Evolutionary conservation across 2,888 invertebrate species (phyloP), one percentile per base, ranked within the genome.

Genomic region (Netelia virgata): DNA sequence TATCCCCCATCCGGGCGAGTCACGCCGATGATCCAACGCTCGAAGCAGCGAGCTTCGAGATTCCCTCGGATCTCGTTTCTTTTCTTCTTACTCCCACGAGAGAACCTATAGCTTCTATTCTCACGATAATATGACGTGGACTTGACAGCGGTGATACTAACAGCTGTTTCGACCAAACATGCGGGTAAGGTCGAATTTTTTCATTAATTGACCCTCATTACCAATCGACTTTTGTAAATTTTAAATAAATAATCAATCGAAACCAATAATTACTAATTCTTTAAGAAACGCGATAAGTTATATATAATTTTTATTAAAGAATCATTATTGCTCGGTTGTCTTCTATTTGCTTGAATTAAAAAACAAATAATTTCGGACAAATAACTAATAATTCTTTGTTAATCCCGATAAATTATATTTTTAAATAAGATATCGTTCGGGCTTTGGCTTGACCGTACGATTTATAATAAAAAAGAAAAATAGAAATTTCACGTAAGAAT

Each of bases 11-110:
- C 66, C 43, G 57, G 47, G 8, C 61, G 78, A 69, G 74, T 84
- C 80, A 80, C 83, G 74, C 83, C 64, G 83, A 79, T 83, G 75
- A 79, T 83, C 72, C 83, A 75, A 83, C 74, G 68, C 53, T 61
- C 69, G 47, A n/a, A 72, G 72, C 41, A 74, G 63, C 59, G 11
- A 61, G 28, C 76, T 55, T 43, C 18, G 59, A 77, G 50, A 70
- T 69, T 61, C 69, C 53, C 53, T 59, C 18, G 28, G n/a, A 61
- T 69, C 69, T 77, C n/a, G 18, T 61, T 77, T 66, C 36, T 28
- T 68, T 43, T 57, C 55, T 64, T 14, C 47, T 41, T 20, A 68
- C 84, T 84, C 76, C 80, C 80, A 80, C 80, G 84, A 76, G 57
- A 77, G 43, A 41, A 14, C 59, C 68, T 59, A 61, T 59, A 61